These are phyloP conservation scores for Electrophaes corylata DNA, from an alignment of 2,888 invertebrate genomes.

Conservation along the genomic window DNA sequence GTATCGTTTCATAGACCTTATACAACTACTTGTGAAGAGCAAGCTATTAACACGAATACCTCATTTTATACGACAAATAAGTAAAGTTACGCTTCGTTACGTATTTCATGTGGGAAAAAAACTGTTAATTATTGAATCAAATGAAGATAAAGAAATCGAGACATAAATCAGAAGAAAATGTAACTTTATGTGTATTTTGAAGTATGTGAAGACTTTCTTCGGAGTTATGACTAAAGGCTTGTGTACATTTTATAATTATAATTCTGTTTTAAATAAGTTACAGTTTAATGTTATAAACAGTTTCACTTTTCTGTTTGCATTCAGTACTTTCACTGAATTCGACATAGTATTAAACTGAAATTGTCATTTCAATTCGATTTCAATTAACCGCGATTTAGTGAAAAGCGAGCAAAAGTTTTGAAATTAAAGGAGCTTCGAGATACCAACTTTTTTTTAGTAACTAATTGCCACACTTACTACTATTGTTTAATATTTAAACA, in stretches of 20 bases:
- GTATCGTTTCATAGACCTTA: background rate
- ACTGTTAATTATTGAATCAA: background rate
- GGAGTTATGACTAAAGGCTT: too few relatives aligned
- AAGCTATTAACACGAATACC: constrained; percentile 11
- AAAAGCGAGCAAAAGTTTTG: constrained; percentile 27
- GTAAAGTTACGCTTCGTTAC: constrained; percentile 3
- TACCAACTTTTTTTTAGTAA: too few relatives aligned
- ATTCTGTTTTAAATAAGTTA: too few relatives aligned
- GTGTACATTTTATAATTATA: too few relatives aligned
- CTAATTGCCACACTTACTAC: too few relatives aligned
- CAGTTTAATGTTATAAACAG: background rate
- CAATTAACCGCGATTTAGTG: constrained; percentile 27
- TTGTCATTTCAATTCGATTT: constrained; percentile 32
- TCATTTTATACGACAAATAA: constrained; percentile 16
- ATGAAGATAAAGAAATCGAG: background rate
- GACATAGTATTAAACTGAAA: constrained; percentile 30
- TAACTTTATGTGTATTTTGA: background rate
- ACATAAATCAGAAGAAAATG: constrained; percentile 3
- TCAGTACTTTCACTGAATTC: constrained; percentile 37
- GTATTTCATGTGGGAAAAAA: background rate
- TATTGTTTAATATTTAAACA: too few relatives aligned
- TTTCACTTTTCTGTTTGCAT: constrained; percentile 16
- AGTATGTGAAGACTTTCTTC: background rate
- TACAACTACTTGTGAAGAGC: background rate
- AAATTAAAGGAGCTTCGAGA: too few relatives aligned